Percentiles rank a stretch among this genome's conserved stretches.
Conservation (phyloP, 2,888 invertebrate species). For the Lithophane semibrunnea region DNA sequence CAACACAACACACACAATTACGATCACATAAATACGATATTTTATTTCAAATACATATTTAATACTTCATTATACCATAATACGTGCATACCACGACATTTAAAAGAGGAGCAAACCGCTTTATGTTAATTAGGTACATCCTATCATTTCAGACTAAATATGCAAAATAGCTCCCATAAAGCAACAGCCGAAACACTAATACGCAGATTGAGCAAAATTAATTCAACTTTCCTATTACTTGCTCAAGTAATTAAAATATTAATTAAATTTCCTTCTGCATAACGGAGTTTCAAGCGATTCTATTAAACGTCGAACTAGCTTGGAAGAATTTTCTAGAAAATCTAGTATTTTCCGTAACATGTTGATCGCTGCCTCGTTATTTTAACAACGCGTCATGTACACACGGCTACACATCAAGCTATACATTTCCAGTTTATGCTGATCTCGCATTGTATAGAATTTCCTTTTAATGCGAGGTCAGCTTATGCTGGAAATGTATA, state of each 20-base stretch:
- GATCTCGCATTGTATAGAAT: too few species aligned
- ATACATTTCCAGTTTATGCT: too few species aligned
- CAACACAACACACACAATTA: too few species aligned
- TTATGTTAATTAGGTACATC: constrained; percentile 14
- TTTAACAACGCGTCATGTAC: constrained; percentile 52
- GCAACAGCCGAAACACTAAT: constrained; percentile 52
- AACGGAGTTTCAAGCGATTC: constrained; percentile 53
- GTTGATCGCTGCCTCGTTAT: constrained; percentile 46
- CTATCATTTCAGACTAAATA: constrained; percentile 27
- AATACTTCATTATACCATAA: background rate
- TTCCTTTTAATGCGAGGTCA: too few species aligned
- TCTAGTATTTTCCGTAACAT: constrained; percentile 9
- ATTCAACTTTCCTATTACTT: constrained; percentile 55
- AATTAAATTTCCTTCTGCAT: constrained; percentile 61
- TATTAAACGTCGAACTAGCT: constrained; percentile 37
- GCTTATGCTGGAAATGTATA: too few species aligned
- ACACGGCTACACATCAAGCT: too few species aligned
- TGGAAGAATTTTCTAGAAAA: constrained; percentile 28
- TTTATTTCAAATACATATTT: background rate
- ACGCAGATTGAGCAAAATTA: constrained; percentile 56
- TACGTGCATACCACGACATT: background rate
- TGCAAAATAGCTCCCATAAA: constrained; percentile 42
- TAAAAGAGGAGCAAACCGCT: constrained; percentile 2
- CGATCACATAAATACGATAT: too few species aligned
- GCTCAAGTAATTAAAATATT: constrained; percentile 61